phyloP scores from a whole-genome alignment of 2,113 vertebrate species.

The Thunnus thynnus region DNA sequence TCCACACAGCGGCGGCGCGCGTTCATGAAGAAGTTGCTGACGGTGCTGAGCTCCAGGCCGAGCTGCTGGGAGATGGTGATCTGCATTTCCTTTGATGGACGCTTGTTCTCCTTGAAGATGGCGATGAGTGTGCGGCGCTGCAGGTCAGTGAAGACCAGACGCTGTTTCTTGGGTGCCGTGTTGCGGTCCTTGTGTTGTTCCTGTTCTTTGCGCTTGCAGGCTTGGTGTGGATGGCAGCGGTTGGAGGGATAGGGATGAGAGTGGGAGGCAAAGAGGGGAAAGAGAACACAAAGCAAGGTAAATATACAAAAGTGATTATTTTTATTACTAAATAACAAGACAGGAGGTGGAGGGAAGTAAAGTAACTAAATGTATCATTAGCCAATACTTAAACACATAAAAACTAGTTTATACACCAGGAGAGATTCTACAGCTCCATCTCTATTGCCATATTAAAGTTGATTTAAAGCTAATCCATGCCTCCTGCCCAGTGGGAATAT shows the following conservation, averaged over 20 bases:
- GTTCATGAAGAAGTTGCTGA: constrained; percentile 99
- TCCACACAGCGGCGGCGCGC: constrained; percentile 97
- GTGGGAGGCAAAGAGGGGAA: constrained; percentile 72
- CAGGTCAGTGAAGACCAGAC: constrained; percentile 98
- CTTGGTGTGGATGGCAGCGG: constrained; percentile 82
- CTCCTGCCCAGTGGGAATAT: constrained; percentile 83
- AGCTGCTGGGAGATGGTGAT: constrained; percentile 99
- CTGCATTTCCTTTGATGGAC: constrained; percentile 98
- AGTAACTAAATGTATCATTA: constrained; percentile 66
- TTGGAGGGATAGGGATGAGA: constrained; percentile 74
- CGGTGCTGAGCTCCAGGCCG: constrained; percentile 96
- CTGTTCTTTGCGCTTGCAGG: constrained; percentile 98
- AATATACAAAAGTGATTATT: constrained; percentile 73
- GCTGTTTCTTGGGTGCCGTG: constrained; percentile 96
- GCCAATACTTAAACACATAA: constrained; percentile 67
- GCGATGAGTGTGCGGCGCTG: constrained; percentile 98
- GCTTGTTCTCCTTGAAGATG: constrained; percentile 99
- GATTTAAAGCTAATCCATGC: constrained; percentile 86
- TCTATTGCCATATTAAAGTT: constrained; percentile 84
- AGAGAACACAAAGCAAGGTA: constrained; percentile 78
- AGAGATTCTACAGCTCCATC: constrained; percentile 71
- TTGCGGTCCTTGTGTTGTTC: constrained; percentile 97
- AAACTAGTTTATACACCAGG: constrained; percentile 65
- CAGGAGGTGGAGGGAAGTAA: constrained; percentile 37
- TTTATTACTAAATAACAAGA: constrained; percentile 37